Conservation (phyloP, 2,888 invertebrate genomes). For the Lysandra coridon region DNA sequence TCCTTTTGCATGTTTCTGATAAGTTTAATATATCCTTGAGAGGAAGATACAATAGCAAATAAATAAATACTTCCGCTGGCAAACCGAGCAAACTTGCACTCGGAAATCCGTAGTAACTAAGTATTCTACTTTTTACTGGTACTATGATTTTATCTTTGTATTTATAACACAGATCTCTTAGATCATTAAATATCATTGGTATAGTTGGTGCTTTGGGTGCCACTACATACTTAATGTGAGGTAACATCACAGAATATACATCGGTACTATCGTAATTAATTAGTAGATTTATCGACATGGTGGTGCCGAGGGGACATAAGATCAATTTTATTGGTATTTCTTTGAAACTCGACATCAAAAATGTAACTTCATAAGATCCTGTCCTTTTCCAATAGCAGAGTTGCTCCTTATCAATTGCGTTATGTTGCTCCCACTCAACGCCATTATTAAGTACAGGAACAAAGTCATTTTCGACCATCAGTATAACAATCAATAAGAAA, state of each 20-base stretch:
- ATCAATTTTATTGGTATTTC: slow-evolving; percentile 57
- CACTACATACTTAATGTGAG: slow-evolving; percentile 64
- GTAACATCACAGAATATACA: slow-evolving; percentile 67
- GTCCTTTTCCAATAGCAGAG: slow-evolving; percentile 54
- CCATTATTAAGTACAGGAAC: slow-evolving; percentile 48
- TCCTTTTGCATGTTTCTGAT: slow-evolving; percentile 56
- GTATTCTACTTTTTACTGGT: slow-evolving; percentile 78
- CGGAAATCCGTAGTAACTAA: slow-evolving; percentile 68
- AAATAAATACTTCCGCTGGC: slow-evolving; percentile 65
- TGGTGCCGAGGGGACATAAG: slow-evolving; percentile 61
- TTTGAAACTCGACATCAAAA: slow-evolving; percentile 57
- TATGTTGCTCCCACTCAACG: slow-evolving; percentile 44
- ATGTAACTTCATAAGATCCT: slow-evolving; percentile 56
- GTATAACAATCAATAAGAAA: slow-evolving; percentile 58
- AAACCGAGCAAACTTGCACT: slow-evolving; percentile 71
- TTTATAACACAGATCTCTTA: slow-evolving; percentile 69
- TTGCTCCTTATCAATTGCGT: slow-evolving; percentile 47
- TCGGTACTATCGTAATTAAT: slow-evolving; percentile 58
- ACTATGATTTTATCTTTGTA: slow-evolving; percentile 78
- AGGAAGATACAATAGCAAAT: slow-evolving; percentile 56
- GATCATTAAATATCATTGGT: slow-evolving; percentile 63
- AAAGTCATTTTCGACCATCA: slow-evolving; percentile 69
- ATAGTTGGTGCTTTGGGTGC: slow-evolving; percentile 59
- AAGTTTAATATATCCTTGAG: slow-evolving; percentile 56
- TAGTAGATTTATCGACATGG: slow-evolving; percentile 60